These are phyloP conservation scores for Erithacus rubecula DNA, from an alignment of 2,797 vertebrate genomes.

Conservation along the genomic window DNA sequence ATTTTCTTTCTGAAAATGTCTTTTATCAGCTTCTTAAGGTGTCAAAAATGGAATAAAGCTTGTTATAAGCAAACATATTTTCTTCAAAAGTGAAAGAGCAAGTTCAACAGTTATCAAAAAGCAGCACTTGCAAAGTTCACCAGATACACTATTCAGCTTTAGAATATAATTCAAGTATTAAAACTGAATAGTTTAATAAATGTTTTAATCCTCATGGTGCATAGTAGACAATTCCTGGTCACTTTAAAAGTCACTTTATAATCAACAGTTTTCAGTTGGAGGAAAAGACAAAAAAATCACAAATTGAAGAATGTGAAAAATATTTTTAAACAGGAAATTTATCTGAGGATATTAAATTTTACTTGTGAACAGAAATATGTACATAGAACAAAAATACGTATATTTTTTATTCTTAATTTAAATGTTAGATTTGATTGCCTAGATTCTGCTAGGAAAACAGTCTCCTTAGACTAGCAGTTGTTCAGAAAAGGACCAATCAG, in stretches of 20 bases:
- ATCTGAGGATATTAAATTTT: background rate
- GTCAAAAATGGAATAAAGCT: background rate
- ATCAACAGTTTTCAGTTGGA: background rate
- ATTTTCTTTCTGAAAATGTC: background rate
- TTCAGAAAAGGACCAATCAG: background rate
- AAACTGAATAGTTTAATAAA: background rate
- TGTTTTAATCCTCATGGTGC: background rate
- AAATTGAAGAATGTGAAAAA: background rate
- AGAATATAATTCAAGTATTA: background rate
- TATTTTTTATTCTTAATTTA: background rate
- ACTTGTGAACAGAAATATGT: background rate
- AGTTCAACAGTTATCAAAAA: background rate
- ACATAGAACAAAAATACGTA: background rate
- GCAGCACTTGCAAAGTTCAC: background rate
- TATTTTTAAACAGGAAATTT: background rate
- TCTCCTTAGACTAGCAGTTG: background rate
- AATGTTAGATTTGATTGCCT: background rate
- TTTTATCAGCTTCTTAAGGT: constrained; percentile 19
- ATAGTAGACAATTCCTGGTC: background rate
- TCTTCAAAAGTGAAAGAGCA: background rate
- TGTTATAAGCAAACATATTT: background rate
- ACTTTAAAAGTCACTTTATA: background rate
- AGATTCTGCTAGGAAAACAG: background rate
- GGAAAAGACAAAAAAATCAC: background rate
- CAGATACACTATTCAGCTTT: background rate